These are phyloP conservation scores for Varecia variegata DNA, from an alignment of 2,797 vertebrate genomes.

Conservation along the genomic window DNA sequence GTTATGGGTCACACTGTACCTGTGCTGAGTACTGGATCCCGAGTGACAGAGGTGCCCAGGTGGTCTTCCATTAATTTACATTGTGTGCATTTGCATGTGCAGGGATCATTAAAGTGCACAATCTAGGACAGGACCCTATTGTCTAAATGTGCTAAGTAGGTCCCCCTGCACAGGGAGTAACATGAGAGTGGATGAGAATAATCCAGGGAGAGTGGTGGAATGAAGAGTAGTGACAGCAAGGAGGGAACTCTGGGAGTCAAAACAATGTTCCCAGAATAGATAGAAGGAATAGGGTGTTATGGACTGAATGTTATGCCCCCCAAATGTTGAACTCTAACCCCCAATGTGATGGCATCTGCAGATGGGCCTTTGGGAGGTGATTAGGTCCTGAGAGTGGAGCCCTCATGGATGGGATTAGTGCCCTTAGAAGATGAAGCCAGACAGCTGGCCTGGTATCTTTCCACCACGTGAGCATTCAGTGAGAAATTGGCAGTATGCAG, in stretches of 20 bases:
- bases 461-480: neutral
- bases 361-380: neutral
- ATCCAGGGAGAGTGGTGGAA: neutral
- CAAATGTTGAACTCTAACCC: neutral
- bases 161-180: neutral
- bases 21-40: neutral
- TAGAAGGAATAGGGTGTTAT: neutral
- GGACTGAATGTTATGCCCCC: neutral
- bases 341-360: neutral
- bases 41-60: neutral
- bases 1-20: neutral
- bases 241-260: neutral
- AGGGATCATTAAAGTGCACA: neutral
- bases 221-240: neutral
- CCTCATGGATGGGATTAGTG: neutral
- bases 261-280: neutral
- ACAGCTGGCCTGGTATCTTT: neutral
- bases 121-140: neutral
- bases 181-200: neutral
- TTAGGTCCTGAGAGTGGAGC: neutral
- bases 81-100: neutral
- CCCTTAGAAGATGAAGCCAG: neutral
- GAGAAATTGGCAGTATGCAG: neutral
- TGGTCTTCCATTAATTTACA: neutral
- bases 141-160: neutral